Percentiles rank a stretch among this genome's conserved stretches.
Evolutionary conservation across 1,140 invertebrate genomes (phyloP).

Genomic region (Chironomus striatipennis): DNA sequence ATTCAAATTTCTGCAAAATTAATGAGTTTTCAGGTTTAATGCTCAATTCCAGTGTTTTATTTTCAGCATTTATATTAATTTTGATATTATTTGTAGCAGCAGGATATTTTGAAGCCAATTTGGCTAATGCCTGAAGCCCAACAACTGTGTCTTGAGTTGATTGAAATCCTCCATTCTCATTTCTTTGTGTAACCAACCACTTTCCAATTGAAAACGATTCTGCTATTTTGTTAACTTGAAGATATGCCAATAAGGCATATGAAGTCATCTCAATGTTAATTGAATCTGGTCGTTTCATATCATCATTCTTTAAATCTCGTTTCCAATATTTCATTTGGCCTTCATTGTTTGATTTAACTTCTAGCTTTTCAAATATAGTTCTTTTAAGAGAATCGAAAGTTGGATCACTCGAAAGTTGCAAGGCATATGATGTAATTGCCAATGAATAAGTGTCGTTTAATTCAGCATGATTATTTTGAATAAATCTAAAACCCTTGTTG

Average conservation of each 20-base stretch:
- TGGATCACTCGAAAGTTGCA: constrained; percentile 62
- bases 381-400: constrained; percentile 24
- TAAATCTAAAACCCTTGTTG: constrained; percentile 41
- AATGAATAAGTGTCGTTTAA: constrained; percentile 64
- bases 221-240: too few relatives aligned
- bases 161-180: constrained; percentile 71
- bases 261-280: constrained; percentile 80
- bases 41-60: constrained; percentile 48
- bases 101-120: constrained; percentile 52
- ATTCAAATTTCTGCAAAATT: constrained; percentile 62
- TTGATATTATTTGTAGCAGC: constrained; percentile 48
- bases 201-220: too few relatives aligned
- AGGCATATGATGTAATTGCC: constrained; percentile 63
- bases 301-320: constrained; percentile 55
- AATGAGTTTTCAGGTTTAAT: constrained; percentile 61
- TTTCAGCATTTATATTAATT: constrained; percentile 33
- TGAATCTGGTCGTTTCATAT: constrained; percentile 58
- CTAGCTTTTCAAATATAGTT: constrained; percentile 29
- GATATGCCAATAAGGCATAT: constrained; percentile 65
- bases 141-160: constrained; percentile 64
- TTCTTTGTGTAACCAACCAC: constrained; percentile 76
- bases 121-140: constrained; percentile 61
- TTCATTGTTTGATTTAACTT: constrained; percentile 32
- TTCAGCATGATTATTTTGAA: constrained; percentile 56
- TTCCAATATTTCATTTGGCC: constrained; percentile 38